Evolutionary conservation across 2,113 vertebrate species (phyloP).

Genomic region (Anser brachyrhynchus): DNA sequence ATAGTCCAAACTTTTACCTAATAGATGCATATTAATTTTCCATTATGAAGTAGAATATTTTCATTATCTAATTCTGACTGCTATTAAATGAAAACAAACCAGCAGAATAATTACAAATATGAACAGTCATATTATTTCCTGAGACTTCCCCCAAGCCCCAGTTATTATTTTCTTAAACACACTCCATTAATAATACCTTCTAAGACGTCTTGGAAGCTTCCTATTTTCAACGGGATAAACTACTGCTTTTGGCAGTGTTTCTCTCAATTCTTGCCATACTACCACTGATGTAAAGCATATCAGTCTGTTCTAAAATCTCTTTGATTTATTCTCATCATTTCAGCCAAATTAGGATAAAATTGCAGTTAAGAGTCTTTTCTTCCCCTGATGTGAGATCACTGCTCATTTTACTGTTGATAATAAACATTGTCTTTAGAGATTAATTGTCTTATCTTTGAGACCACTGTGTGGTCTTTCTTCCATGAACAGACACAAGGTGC

Average conservation of each 20-base stretch:
- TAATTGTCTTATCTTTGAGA: background rate
- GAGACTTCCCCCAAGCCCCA: background rate
- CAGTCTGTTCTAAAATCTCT: background rate
- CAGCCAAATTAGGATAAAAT: background rate
- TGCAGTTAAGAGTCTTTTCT: background rate
- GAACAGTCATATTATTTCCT: background rate
- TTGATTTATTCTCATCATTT: background rate
- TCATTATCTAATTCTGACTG: conserved; percentile 17
- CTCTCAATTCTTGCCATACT: background rate
- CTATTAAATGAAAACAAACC: background rate
- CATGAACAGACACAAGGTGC: background rate
- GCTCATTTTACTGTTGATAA: background rate
- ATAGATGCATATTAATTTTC: background rate
- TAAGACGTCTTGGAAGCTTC: conserved; percentile 1
- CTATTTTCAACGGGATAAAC: conserved; percentile 5
- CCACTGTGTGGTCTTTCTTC: background rate
- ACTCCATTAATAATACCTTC: background rate
- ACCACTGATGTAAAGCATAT: background rate
- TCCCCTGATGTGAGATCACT: background rate
- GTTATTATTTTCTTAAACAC: background rate
- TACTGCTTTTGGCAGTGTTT: background rate
- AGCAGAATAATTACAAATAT: background rate
- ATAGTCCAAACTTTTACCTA: background rate
- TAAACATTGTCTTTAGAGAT: background rate
- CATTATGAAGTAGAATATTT: background rate